Evolutionary conservation across 2,113 vertebrate genomes (phyloP), one percentile per base, ranked within the genome.

Genomic region (Rhinolophus ferrumequinum): DNA sequence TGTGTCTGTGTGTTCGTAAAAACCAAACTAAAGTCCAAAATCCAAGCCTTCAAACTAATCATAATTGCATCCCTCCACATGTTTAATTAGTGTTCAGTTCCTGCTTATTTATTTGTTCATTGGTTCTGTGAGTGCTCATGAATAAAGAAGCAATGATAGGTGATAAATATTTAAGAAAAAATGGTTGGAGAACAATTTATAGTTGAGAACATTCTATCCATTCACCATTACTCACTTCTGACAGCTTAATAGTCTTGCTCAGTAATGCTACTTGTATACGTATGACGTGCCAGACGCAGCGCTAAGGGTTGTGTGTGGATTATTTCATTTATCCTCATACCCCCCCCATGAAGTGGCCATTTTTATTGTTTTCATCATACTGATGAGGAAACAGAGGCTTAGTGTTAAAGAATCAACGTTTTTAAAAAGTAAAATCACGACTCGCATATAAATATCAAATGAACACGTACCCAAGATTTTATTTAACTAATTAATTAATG

Each of bases 331-430:
- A 16, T 56, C 67, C 30, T 90, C 21, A 50, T 33, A 52, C 11
- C 28, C 54, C 11, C 18, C 5, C 10, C 9, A n/a, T 33, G 30
- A 91, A 24, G n/a, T 11, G 14, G 56, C 84, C 8, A 18, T 69
- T 96, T 91, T 72, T 18, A 60, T 64, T 35, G 76, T 70, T 93
- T 94, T 88, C 13, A 21, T 88, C 24, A 21, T 33, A 30, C 41
- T 15, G 15, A 70, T 8, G 38, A 86, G 13, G 67, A 67, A 76
- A 54, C 1, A 11, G 41, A 96, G 66, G 38, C 33, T 88, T 52
- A 11, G 24, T 15, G 2, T 79, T 58, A 21, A 91, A 56, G 47
- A 73, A 60, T 66, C n/a, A 28, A 12, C 52, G 6, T 64, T 84
- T 84, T 72, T 56, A 67, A 24, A 69, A 67, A 28, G 47, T 67